These are phyloP conservation scores for Acrossocheilus wenchowensis DNA, from an alignment of 2,797 vertebrate genomes.

Conservation along the genomic window DNA sequence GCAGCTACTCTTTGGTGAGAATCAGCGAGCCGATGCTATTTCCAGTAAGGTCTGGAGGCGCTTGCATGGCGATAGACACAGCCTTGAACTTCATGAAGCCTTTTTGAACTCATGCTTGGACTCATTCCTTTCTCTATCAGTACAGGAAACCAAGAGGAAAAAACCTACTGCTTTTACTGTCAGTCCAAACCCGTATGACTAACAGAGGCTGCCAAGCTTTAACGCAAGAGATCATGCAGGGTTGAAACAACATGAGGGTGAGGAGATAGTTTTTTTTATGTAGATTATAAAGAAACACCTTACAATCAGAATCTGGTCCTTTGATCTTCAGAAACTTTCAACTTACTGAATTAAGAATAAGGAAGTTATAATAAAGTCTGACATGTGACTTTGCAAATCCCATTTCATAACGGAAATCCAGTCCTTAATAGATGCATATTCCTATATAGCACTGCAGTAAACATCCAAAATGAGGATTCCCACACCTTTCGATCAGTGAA, in stretches of 20 bases:
- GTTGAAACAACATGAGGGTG: background rate
- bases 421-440: background rate
- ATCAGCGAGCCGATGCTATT: background rate
- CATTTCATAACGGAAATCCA: background rate
- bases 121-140: background rate
- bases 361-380: background rate
- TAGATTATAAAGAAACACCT: background rate
- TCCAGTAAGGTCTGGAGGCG: background rate
- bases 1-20: background rate
- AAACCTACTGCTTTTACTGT: background rate
- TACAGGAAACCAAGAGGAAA: background rate
- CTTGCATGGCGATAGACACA: background rate
- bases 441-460: background rate
- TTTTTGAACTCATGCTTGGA: background rate
- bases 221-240: background rate
- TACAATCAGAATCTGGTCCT: background rate
- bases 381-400: background rate
- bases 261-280: background rate
- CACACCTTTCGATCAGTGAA: background rate
- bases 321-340: background rate
- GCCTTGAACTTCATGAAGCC: background rate
- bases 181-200: background rate
- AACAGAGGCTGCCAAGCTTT: background rate
- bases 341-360: too few relatives aligned
- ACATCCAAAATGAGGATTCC: background rate